Base-by-base conservation (phyloP, 2,797 vertebrate species). In the Tamandua tetradactyla region DNA sequence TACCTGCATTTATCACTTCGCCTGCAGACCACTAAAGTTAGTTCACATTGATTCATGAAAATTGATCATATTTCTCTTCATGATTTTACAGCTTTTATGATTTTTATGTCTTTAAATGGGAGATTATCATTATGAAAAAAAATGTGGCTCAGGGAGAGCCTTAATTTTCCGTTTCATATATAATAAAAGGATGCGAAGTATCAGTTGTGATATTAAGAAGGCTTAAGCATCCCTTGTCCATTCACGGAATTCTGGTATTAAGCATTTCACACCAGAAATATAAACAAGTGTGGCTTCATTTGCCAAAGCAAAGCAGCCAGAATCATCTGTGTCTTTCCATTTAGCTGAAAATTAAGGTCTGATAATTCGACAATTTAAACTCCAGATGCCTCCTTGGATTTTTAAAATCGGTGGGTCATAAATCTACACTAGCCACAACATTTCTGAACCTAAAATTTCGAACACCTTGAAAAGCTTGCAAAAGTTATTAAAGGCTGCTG, bases 271-370 rank as follows among this genome's bases (percentile, higher is more conserved):
- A 55, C 11, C 42, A 2, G 68, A 93, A 87, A 95, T 22, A 72
- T 0, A 18, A 92, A 93, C 32, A 88, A 92, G 9, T 87, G 9
- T 18, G 66, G 32, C 40, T 87, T 62, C 32, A 55, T 15, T 2
- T 27, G 7, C 0, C 6, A 30, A 92, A 32, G 52, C 32, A 95
- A 93, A 85, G 35, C 25, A 85, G 64, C 25, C 35, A 55, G 40
- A 64, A 59, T 93, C 76, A 49, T n/a, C 85, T 79, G 14, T 47
- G 44, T 47, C 75, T 40, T 96, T 81, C n/a, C 62, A 75, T 37
- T 81, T 52, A 71, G 1, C 89, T 55, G 32, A 97, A 96, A 93
- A 96, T 91, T 87, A 93, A 83, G 18, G 37, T 87, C 61, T 86
- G 68, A 93, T 94, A 93, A 88, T 89, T 93, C 17, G 42, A 64